Conservation (phyloP, 2,113 vertebrate genomes). For the Gymnorhina tibicen region DNA sequence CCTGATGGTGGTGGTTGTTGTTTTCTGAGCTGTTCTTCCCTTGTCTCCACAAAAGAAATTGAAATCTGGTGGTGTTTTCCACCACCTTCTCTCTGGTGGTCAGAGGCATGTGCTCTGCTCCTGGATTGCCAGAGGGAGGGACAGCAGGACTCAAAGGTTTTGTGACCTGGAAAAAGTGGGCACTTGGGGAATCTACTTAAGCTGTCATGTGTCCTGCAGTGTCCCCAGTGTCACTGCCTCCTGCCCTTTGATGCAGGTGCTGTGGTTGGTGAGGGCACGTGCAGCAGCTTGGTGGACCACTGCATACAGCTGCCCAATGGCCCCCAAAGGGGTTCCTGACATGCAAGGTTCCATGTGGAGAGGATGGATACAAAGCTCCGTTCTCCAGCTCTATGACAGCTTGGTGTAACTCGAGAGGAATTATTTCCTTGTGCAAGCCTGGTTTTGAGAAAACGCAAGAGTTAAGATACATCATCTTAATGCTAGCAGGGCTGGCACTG, state of each 20-base stretch:
- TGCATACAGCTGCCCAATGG: not conserved
- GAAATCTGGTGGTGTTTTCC: not conserved
- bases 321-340: not conserved
- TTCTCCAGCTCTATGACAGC: not conserved
- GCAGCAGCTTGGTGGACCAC: not conserved
- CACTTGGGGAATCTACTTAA: not conserved
- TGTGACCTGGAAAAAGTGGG: not conserved
- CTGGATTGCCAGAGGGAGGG: not conserved
- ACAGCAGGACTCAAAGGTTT: not conserved
- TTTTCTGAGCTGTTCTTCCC: not conserved
- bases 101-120: not conserved
- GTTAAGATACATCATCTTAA: slow-evolving; percentile 41
- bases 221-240: not conserved
- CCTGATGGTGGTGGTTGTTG: not conserved
- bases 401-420: not conserved
- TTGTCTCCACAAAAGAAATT: not conserved
- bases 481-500: slow-evolving; percentile 13
- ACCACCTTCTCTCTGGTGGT: not conserved
- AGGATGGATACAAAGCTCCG: not conserved
- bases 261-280: not conserved
- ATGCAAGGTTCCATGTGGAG: accelerated
- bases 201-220: accelerated
- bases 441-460: not conserved
- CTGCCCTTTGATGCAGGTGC: not conserved
- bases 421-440: not conserved